Evolutionary conservation across 2,113 vertebrate genomes (phyloP), one percentile per base, ranked within the genome.

Genomic region (Halichoerus grypus): DNA sequence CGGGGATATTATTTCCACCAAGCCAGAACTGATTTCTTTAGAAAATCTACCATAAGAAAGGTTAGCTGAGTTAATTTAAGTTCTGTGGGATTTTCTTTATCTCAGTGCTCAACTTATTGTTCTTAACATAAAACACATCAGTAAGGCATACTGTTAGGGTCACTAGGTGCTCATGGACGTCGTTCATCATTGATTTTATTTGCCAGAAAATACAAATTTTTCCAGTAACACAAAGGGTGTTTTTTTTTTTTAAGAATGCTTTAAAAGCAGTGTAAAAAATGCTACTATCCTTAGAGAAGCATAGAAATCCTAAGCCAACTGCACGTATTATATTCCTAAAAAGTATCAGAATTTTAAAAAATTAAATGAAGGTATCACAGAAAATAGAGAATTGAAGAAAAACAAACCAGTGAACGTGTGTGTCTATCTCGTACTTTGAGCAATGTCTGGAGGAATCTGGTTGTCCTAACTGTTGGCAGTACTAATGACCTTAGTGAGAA

Each of bases 1-100:
- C 76, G 99, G 99, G 5, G 99, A 99, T 98, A 99, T 99, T 91
- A 99, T 98, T 99, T 99, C 99, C 97, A 99, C 98, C 98, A 99
- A 98, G 61, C 99, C 99, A 97, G 99, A 99, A 98, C 26, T 99
- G 97, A 99, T 99, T 98, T 99, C 99, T 96, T 98, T 99, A 96
- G 99, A 99, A 99, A 99, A 99, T 94, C 99, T 99, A 98, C 57
- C 55, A 91, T 88, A 0, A 96, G 77, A 98, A 98, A 97, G 81
- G 71, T 88, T 80, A 97, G 61, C 16, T 8, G 26, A 83, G 42
- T 96, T 81, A 97, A 97, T 31, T 92, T 79, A 86, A 97, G 22
- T 51, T 82, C 88, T 51, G 12, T 2, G 36, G 55, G 81, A 33
- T 53, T 97, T 81, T 55, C 67, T 57, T 92, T 97, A 53, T 63